These are phyloP conservation scores for Sparidentex hasta DNA, from an alignment of 2,797 vertebrate species.

Conservation along the genomic window DNA sequence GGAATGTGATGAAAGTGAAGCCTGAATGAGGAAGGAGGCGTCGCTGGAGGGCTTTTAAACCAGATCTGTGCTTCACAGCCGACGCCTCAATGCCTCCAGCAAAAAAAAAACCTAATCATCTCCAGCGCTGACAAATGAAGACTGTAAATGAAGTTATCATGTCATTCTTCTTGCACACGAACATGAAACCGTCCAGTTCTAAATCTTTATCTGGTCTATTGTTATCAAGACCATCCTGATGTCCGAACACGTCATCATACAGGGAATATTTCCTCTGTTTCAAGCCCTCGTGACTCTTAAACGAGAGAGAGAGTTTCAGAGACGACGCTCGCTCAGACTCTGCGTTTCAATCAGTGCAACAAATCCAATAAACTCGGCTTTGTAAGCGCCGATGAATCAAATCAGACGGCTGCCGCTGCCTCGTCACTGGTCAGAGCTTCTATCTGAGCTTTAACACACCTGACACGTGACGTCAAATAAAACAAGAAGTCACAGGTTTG, in stretches of 20 bases:
- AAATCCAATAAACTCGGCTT: slow-evolving; percentile 38
- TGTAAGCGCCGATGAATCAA: slow-evolving; percentile 24
- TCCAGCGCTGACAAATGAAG: not conserved
- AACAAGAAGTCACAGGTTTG: slow-evolving; percentile 1
- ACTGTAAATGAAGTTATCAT: not conserved
- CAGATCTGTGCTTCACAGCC: slow-evolving; percentile 1
- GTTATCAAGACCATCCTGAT: not conserved
- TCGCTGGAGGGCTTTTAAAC: slow-evolving; percentile 2
- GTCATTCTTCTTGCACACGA: not conserved
- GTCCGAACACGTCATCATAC: not conserved
- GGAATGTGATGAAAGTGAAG: slow-evolving; percentile 9
- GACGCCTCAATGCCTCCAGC: not conserved
- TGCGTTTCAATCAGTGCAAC: slow-evolving; percentile 25
- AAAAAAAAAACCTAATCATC: accelerated
- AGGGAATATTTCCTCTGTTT: not conserved
- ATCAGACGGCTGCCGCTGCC: not conserved
- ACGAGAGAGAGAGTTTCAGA: not conserved
- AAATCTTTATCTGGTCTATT: not conserved
- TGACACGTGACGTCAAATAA: not conserved
- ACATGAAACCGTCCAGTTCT: not conserved
- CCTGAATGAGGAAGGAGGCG: slow-evolving; percentile 16
- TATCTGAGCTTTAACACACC: not conserved
- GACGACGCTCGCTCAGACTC: not conserved
- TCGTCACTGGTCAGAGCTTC: slow-evolving; percentile 7
- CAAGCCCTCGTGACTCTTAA: too few species aligned